Evolutionary conservation across 2,888 invertebrate genomes (phyloP).

Genomic region (Drosophila stalkeri): DNA sequence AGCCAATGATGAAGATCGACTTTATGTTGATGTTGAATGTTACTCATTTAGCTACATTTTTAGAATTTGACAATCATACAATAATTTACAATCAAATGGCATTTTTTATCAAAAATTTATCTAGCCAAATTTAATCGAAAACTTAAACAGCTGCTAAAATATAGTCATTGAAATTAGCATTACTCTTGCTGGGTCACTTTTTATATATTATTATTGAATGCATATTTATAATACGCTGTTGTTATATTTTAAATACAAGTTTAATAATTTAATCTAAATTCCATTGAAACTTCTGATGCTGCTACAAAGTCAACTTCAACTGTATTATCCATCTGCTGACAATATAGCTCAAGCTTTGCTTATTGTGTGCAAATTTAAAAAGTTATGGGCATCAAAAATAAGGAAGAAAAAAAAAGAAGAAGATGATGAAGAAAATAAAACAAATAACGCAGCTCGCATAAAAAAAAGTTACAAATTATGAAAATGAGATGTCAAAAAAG

Average conservation of each 20-base stretch:
- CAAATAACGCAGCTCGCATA: constrained; percentile 41
- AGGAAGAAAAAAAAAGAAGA: neutral
- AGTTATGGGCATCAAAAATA: constrained; percentile 13
- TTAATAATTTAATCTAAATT: neutral
- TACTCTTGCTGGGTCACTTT: neutral
- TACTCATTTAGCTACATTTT: neutral
- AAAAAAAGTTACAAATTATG: constrained; percentile 75
- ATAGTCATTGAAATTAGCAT: neutral
- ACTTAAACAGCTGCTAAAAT: no score
- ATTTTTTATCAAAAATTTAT: neutral
- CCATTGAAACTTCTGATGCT: constrained; percentile 1
- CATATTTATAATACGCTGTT: neutral
- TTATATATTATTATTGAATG: neutral
- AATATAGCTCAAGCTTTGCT: constrained; percentile 67
- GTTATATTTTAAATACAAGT: neutral
- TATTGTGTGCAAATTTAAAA: constrained; percentile 33
- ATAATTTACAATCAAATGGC: neutral
- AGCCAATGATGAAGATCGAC: no score
- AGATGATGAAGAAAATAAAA: neutral
- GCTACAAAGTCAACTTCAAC: constrained; percentile 20
- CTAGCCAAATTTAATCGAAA: neutral
- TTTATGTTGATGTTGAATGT: no score
- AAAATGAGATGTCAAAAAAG: constrained; percentile 82
- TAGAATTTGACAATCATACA: neutral
- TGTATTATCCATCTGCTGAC: constrained; percentile 35